Percentiles rank a stretch among this genome's conserved stretches.
Evolutionary conservation across 2,797 vertebrate species (phyloP).

Genomic region (Australoheros facetus): DNA sequence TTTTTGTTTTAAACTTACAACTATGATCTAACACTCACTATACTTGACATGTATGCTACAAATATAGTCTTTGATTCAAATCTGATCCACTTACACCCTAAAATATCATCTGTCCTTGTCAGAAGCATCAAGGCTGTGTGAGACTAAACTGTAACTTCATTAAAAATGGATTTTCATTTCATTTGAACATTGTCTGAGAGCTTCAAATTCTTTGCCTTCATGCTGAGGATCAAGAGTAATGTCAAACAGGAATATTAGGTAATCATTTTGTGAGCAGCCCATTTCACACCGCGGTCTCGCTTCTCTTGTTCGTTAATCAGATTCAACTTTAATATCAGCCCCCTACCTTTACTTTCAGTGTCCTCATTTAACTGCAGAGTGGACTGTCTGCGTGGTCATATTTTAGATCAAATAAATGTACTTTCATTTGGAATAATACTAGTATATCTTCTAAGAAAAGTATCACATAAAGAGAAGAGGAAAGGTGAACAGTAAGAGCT

Average conservation of each 20-base stretch:
- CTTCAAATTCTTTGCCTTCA: constrained; percentile 27
- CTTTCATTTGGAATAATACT: not conserved
- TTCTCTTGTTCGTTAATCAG: constrained; percentile 43
- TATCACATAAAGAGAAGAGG: not conserved
- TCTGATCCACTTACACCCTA: constrained; percentile 15
- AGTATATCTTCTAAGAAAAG: not conserved
- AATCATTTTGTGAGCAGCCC: constrained; percentile 54
- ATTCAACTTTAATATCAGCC: constrained; percentile 32
- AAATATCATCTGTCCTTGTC: not conserved
- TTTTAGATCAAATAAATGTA: constrained; percentile 34
- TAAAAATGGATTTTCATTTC: constrained; percentile 61
- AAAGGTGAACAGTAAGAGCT: constrained; percentile 17
- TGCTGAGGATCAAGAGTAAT: constrained; percentile 39
- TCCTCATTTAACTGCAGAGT: constrained; percentile 27
- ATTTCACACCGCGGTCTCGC: constrained; percentile 45
- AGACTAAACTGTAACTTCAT: constrained; percentile 43
- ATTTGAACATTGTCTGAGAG: constrained; percentile 16
- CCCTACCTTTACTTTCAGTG: constrained; percentile 23
- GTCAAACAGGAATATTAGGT: constrained; percentile 54
- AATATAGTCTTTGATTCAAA: constrained; percentile 11
- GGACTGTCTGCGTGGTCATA: not conserved
- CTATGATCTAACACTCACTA: not conserved
- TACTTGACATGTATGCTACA: not conserved
- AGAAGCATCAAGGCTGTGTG: not conserved
- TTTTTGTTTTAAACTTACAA: not conserved